phyloP scores from a whole-genome alignment of 2,797 vertebrate genomes.

The Lepilemur ruficaudatus region DNA sequence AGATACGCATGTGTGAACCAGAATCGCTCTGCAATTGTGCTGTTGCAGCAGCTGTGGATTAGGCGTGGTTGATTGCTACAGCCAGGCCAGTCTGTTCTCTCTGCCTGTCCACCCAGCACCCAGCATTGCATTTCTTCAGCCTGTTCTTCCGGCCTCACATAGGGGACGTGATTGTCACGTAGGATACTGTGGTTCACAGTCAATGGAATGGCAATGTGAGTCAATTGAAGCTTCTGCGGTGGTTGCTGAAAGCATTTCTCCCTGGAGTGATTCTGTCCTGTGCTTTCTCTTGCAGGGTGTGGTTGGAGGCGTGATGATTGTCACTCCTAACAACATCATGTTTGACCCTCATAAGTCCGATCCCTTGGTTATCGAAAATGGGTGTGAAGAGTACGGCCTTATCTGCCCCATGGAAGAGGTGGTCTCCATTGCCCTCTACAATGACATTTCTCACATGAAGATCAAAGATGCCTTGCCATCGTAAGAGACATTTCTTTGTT shows the following conservation, averaged over 20 bases:
- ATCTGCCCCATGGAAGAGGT: constrained; percentile 99
- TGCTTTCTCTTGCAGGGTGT: constrained; percentile 89
- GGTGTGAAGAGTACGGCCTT: constrained; percentile 98
- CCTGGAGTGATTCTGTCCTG: constrained; percentile 34
- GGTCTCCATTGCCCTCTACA: constrained; percentile 96
- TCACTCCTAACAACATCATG: constrained; percentile 99
- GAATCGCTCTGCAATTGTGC: not conserved
- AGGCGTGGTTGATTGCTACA: accelerated
- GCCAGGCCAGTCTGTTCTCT: not conserved
- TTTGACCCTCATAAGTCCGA: constrained; percentile 99
- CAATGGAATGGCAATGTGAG: not conserved
- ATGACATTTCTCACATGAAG: constrained; percentile 98
- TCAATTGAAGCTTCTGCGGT: not conserved
- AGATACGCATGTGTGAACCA: not conserved
- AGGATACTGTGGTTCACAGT: not conserved
- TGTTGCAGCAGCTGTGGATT: not conserved
- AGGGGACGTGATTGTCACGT: not conserved
- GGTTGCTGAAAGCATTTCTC: not conserved
- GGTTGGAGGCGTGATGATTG: constrained; percentile 98
- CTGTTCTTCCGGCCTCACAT: not conserved
- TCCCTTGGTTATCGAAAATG: constrained; percentile 97
- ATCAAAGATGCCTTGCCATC: constrained; percentile 97
- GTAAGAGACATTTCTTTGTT: constrained; percentile 89
- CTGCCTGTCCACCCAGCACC: not conserved
- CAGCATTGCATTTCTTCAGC: not conserved